Evolutionary conservation across 2,113 vertebrate species (phyloP).

Genomic region (Tauraco erythrolophus): DNA sequence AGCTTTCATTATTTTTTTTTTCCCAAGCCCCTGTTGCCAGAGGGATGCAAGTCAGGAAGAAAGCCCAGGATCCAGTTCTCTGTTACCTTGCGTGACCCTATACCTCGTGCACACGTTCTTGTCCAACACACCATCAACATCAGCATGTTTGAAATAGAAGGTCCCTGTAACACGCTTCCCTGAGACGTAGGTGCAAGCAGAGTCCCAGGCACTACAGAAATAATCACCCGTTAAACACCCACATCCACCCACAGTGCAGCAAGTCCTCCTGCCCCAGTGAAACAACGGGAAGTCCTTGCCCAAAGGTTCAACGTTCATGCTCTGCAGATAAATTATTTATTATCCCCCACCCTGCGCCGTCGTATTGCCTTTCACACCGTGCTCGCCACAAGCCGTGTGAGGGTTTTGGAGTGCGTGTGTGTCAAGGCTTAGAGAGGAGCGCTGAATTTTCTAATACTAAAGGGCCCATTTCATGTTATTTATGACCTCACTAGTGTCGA

Average conservation of each 20-base stretch:
- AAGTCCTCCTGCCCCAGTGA: background rate
- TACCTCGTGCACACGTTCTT: fast-evolving
- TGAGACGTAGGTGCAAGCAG: background rate
- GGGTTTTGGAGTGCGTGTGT: slow-evolving; percentile 10
- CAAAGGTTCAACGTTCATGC: background rate
- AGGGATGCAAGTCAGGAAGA: background rate
- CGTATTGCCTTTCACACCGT: slow-evolving; percentile 65
- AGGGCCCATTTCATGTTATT: slow-evolving; percentile 79
- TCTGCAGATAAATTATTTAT: slow-evolving; percentile 68
- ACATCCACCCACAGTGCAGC: background rate
- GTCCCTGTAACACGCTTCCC: fast-evolving
- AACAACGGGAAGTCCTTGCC: slow-evolving; percentile 12
- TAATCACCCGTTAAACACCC: background rate
- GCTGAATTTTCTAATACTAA: slow-evolving; percentile 79
- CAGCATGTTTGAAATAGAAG: background rate
- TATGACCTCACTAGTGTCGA: slow-evolving; percentile 70
- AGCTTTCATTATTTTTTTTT: background rate
- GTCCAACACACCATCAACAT: fast-evolving
- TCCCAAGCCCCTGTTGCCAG: background rate
- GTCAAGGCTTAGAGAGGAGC: slow-evolving; percentile 66
- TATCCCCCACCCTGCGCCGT: background rate
- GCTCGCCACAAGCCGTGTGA: background rate
- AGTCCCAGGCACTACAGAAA: background rate
- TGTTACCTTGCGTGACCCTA: fast-evolving
- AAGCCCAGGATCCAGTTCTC: background rate